phyloP scores from a whole-genome alignment of 35 echinoderm and acorn worm genomes.

The Hemicentrotus pulcherrimus region DNA sequence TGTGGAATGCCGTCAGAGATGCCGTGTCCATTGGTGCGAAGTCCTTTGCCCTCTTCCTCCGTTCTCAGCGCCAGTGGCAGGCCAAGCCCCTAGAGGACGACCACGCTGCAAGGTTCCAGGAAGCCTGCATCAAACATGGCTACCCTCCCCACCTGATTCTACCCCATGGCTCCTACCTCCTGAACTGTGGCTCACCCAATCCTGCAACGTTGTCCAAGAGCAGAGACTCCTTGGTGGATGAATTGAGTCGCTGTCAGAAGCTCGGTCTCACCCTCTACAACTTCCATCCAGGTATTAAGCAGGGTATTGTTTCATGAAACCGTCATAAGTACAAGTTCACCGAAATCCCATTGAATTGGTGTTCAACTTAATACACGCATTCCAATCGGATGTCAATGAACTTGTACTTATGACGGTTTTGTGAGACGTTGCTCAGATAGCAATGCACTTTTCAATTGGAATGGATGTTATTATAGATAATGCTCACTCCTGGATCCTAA shows the following conservation, averaged over 20 bases:
- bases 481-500: too few relatives aligned
- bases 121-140: slow-evolving; percentile 53
- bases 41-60: slow-evolving; percentile 85
- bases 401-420: too few relatives aligned
- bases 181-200: slow-evolving; percentile 91
- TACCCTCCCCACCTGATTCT: slow-evolving; percentile 78
- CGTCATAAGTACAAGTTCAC: too few relatives aligned
- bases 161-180: slow-evolving; percentile 85
- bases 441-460: too few relatives aligned
- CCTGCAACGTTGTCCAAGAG: slow-evolving; percentile 77
- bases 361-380: too few relatives aligned
- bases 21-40: slow-evolving; percentile 73
- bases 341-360: too few relatives aligned
- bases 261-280: slow-evolving; percentile 84
- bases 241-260: slow-evolving; percentile 79
- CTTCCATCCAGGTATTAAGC: slow-evolving; percentile 88
- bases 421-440: too few relatives aligned
- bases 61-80: slow-evolving; percentile 89
- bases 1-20: slow-evolving; percentile 77
- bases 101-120: slow-evolving; percentile 64
- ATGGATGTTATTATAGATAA: too few relatives aligned
- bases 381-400: too few relatives aligned
- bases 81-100: slow-evolving; percentile 85
- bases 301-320: neutral
- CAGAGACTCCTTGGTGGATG: slow-evolving; percentile 63